These are phyloP conservation scores for Ceratitis capitata DNA, from an alignment of 1,140 invertebrate genomes.

Conservation along the genomic window DNA sequence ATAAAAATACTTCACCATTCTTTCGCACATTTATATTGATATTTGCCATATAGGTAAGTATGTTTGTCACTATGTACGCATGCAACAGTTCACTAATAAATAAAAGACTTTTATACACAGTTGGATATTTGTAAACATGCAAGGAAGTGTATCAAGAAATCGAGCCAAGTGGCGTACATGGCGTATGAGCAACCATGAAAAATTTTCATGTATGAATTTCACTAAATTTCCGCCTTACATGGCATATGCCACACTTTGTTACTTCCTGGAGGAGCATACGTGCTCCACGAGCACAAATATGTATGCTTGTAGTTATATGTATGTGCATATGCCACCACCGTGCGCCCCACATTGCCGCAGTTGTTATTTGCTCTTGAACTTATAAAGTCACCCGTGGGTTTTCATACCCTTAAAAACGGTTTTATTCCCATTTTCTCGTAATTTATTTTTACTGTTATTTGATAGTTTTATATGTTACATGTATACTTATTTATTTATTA, in stretches of 20 bases:
- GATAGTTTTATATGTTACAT: not conserved
- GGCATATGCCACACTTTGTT: not conserved
- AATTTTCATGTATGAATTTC: not conserved
- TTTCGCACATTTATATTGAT: not conserved
- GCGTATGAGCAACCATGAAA: conserved; percentile 1
- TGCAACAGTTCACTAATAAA: conserved; percentile 6
- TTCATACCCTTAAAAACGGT: not conserved
- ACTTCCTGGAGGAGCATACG: not conserved
- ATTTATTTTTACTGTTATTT: not conserved
- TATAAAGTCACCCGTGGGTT: not conserved
- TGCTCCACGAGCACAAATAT: not conserved
- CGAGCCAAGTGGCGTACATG: not conserved
- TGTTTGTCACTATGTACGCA: not conserved
- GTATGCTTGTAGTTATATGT: not conserved
- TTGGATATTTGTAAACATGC: not conserved
- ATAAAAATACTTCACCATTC: not conserved
- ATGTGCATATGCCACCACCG: not conserved
- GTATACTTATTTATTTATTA: not conserved
- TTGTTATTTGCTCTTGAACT: not conserved
- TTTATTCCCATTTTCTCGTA: not conserved
- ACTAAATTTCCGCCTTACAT: not conserved
- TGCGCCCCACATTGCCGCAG: not conserved
- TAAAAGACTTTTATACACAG: not conserved
- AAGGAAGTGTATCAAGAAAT: not conserved
- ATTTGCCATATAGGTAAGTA: not conserved